A percentile compares a stretch with the other conserved stretches of the same genome.
phyloP scores from a whole-genome alignment of 2,888 invertebrate genomes.

The Drosophila neutralis region DNA sequence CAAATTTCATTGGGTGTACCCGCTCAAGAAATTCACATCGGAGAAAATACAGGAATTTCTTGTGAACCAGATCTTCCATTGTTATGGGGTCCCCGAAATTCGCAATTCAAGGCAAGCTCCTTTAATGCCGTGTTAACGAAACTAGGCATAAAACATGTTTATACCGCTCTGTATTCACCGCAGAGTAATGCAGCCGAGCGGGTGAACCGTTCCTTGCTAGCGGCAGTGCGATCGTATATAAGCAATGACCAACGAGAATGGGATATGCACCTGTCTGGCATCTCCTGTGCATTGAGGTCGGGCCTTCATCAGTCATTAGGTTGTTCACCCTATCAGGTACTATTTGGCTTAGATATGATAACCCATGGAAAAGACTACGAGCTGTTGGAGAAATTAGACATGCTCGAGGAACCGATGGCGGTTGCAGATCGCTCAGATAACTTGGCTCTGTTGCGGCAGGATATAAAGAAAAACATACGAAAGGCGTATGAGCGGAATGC shows the following conservation, averaged over 20 bases:
- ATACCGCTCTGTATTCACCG: neutral
- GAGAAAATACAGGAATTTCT: neutral
- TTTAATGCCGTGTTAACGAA: neutral
- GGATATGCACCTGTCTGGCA: slow-evolving; percentile 19
- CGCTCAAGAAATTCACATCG: slow-evolving; percentile 18
- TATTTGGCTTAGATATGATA: neutral
- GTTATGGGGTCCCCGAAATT: neutral
- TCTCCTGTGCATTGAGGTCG: neutral
- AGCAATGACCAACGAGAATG: slow-evolving; percentile 29
- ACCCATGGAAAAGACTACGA: neutral
- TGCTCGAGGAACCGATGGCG: neutral
- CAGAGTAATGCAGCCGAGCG: slow-evolving; percentile 12
- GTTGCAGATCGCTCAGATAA: neutral
- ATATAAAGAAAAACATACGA: neutral
- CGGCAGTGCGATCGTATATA: slow-evolving; percentile 13
- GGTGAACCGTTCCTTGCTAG: slow-evolving; percentile 26
- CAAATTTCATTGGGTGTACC: slow-evolving; percentile 21
- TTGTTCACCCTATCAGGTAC: neutral
- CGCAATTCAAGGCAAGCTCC: rapidly evolving
- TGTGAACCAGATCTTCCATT: neutral
- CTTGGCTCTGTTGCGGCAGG: neutral
- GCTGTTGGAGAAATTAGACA: neutral
- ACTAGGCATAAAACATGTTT: neutral
- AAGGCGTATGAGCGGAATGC: neutral
- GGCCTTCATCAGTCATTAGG: neutral